A percentile compares a stretch with the other conserved stretches of the same genome.
These are phyloP conservation scores for Cyphomyrmex costatus DNA, from an alignment of 1,140 invertebrate species.

Conservation along the genomic window DNA sequence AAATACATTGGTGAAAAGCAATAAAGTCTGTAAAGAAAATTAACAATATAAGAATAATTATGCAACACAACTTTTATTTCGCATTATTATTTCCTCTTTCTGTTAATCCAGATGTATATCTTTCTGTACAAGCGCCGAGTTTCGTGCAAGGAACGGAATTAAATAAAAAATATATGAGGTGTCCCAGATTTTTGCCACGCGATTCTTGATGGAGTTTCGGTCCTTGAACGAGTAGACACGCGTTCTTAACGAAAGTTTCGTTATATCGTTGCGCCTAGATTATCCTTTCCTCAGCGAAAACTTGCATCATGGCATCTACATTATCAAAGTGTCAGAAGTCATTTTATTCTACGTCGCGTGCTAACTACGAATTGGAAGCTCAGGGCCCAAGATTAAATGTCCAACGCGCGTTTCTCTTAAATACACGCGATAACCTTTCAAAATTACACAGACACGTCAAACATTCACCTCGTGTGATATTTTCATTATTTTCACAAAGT, in stretches of 20 bases:
- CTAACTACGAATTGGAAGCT: constrained; percentile 42
- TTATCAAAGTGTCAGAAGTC: constrained; percentile 57
- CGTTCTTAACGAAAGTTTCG: constrained; percentile 20
- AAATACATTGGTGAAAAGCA: neutral
- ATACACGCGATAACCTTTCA: constrained; percentile 49
- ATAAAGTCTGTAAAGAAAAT: neutral
- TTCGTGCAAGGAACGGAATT: constrained; percentile 9
- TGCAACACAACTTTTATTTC: neutral
- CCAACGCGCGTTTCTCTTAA: constrained; percentile 40
- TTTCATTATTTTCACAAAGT: constrained; percentile 20
- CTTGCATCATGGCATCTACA: constrained; percentile 31
- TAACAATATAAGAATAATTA: neutral
- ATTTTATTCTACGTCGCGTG: constrained; percentile 50
- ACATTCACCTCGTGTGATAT: constrained; percentile 23
- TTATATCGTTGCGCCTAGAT: constrained; percentile 18
- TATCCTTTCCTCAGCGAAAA: constrained; percentile 26
- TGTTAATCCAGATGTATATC: neutral
- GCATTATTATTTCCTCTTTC: neutral
- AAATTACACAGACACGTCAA: neutral
- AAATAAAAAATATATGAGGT: constrained; percentile 8
- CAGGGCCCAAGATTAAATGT: constrained; percentile 33
- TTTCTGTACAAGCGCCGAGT: neutral
- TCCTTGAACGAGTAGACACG: constrained; percentile 6
- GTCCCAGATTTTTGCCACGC: constrained; percentile 47
- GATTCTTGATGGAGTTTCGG: constrained; percentile 48